Evolutionary conservation across 2,113 vertebrate species (phyloP).

Genomic region (Cyanocitta stelleri): DNA sequence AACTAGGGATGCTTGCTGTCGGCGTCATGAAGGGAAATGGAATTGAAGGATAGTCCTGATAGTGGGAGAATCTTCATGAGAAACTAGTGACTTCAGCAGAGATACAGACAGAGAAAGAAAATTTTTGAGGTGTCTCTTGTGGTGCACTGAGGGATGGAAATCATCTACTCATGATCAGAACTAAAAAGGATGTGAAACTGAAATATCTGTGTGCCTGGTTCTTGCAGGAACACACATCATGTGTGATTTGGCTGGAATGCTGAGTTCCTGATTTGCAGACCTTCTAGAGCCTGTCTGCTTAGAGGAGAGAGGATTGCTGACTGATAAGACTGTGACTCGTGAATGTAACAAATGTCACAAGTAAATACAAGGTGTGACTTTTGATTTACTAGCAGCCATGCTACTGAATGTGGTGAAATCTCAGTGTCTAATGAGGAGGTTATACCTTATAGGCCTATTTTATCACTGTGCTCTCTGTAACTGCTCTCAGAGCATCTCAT

Average conservation of each 20-base stretch:
- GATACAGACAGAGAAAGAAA: neutral
- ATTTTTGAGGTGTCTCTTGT: fast-evolving
- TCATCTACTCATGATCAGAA: neutral
- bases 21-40: neutral
- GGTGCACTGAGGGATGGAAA: neutral
- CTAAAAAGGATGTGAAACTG: neutral
- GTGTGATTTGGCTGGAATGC: neutral
- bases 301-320: neutral
- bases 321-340: neutral
- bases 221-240: neutral
- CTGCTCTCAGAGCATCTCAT: neutral
- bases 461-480: neutral
- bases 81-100: neutral
- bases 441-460: neutral
- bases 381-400: neutral
- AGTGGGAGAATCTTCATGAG: neutral
- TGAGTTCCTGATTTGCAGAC: neutral
- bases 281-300: neutral
- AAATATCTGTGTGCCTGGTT: neutral
- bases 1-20: neutral
- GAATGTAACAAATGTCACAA: neutral
- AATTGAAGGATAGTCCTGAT: neutral
- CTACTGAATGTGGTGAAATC: neutral
- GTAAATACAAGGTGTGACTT: neutral
- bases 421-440: neutral